Conservation (phyloP, 2,888 invertebrate genomes). For the Spilosoma lubricipeda region DNA sequence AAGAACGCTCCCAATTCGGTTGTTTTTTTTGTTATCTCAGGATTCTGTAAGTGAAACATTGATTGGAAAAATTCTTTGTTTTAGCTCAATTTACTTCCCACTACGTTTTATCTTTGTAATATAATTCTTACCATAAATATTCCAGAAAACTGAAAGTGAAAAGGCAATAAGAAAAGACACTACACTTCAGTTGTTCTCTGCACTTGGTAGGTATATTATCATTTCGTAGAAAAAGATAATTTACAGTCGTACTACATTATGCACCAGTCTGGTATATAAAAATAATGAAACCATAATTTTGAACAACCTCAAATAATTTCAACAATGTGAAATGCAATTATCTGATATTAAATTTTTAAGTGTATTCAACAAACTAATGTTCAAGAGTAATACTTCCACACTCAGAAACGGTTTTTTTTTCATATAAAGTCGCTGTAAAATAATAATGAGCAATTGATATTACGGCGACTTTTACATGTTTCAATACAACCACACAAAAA, state of each 20-base stretch:
- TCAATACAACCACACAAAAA: background rate
- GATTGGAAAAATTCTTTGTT: too few relatives aligned
- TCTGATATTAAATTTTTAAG: background rate
- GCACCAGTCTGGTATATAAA: slow-evolving; percentile 58
- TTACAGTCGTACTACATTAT: slow-evolving; percentile 62
- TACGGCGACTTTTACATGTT: background rate
- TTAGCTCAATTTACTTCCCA: too few relatives aligned
- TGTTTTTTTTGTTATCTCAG: too few relatives aligned
- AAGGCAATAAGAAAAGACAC: slow-evolving; percentile 35
- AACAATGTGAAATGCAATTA: slow-evolving; percentile 40
- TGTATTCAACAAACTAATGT: background rate
- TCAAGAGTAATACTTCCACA: background rate
- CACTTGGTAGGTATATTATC: slow-evolving; percentile 39
- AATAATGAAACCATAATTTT: slow-evolving; percentile 34
- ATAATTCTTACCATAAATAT: too few relatives aligned
- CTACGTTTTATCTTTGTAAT: too few relatives aligned
- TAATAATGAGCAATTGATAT: background rate
- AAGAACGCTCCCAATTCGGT: too few relatives aligned
- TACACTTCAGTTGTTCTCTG: slow-evolving; percentile 36
- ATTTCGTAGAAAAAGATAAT: slow-evolving; percentile 57
- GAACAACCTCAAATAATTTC: slow-evolving; percentile 47
- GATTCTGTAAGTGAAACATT: too few relatives aligned
- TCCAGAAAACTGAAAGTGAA: background rate
- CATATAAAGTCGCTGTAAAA: background rate
- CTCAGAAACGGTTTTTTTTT: background rate